Conservation (phyloP, 2,797 vertebrate genomes). For the Schizothorax lantsangensis region DNA sequence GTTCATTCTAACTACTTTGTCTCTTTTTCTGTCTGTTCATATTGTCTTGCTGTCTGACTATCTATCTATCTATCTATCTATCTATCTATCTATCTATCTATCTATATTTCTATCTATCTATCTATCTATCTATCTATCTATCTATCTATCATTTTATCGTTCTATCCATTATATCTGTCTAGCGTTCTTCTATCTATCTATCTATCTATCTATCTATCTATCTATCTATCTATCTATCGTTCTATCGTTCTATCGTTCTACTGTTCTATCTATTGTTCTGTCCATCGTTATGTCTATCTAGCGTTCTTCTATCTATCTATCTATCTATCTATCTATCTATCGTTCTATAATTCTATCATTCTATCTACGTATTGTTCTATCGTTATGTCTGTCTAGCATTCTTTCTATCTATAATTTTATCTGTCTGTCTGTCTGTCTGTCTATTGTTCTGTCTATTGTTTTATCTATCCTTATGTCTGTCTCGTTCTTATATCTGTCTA, state of each 20-base stretch:
- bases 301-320: not conserved
- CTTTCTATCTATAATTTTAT: not conserved
- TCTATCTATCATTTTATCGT: not conserved
- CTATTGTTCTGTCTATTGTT: not conserved
- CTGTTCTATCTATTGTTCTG: no score
- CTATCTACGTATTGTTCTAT: no score
- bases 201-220: not conserved
- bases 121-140: not conserved
- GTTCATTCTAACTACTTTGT: not conserved
- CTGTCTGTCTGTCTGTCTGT: not conserved
- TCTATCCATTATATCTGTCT: not conserved
- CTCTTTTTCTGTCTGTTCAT: not conserved
- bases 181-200: not conserved
- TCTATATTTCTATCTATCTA: not conserved
- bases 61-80: rapidly evolving
- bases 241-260: no score
- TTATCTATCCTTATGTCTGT: not conserved
- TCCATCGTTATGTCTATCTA: no score
- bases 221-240: no score
- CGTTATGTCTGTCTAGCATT: no score
- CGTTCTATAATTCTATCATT: not conserved
- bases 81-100: rapidly evolving
- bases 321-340: not conserved
- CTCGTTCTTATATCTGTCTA: no score
- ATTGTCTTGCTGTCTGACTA: rapidly evolving